Evolutionary conservation across 2,113 vertebrate genomes (phyloP).

Genomic region (Oncorhynchus clarkii): DNA sequence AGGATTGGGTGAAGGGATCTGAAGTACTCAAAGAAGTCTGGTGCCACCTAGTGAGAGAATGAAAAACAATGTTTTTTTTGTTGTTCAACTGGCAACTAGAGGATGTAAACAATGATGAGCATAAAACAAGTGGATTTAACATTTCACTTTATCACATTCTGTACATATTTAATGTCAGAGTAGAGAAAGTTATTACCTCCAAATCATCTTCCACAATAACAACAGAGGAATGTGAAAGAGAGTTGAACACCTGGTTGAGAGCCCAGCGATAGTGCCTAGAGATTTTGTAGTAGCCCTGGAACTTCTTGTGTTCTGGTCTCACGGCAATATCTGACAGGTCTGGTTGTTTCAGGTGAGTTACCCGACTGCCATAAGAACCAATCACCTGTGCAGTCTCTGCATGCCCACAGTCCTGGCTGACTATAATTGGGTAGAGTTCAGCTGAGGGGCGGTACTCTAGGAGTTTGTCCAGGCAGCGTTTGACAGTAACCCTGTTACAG

Average conservation of each 20-base stretch:
- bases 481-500: constrained; percentile 88
- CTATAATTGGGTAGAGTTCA: constrained; percentile 82
- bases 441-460: constrained; percentile 81
- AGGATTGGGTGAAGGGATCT: constrained; percentile 78
- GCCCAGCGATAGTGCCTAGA: constrained; percentile 93
- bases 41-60: constrained; percentile 74
- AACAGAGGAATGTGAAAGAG: constrained; percentile 74
- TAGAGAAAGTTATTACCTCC: constrained; percentile 68
- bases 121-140: no score
- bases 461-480: constrained; percentile 86
- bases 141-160: background rate
- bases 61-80: background rate
- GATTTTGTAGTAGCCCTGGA: constrained; percentile 92
- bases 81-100: no score
- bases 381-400: constrained; percentile 84
- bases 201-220: constrained; percentile 95
- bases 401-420: constrained; percentile 94
- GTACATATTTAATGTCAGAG: background rate
- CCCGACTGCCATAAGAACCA: constrained; percentile 77
- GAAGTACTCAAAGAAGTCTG: constrained; percentile 97
- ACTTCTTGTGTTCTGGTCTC: constrained; percentile 84
- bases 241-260: constrained; percentile 82
- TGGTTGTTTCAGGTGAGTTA: constrained; percentile 83
- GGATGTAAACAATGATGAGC: no score
- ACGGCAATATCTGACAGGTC: constrained; percentile 77